Base-by-base conservation (phyloP, 2,888 invertebrate genomes). In the Orchestes rusci region DNA sequence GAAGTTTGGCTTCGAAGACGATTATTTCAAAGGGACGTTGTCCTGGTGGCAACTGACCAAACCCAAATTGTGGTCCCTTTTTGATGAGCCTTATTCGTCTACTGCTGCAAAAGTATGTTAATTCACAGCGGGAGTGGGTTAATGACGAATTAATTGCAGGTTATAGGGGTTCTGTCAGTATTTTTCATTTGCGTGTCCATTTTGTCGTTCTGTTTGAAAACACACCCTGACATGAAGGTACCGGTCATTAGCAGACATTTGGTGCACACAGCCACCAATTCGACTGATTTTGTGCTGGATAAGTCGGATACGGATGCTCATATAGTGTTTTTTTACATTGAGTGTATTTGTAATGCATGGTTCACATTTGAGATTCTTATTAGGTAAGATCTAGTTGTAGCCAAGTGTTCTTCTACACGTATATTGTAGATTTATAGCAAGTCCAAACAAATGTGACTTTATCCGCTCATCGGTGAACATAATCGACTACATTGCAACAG, bases 161-260 rank as follows among this genome's bases (percentile, higher is more conserved):
- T 95, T 63, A 90, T 99, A 68, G 96, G 96, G 59, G 88, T 96
- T 56, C 83, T 96, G 68, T 97, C 96, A 56, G 95, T 99, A 65
- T 96, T 97, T 78, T 99, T 99, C 81, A 97, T 99, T 71, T 93
- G 96, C 75, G 89, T 96, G 57, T 99, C 97, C 57, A 99, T 99
- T 69, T 77, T 97, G 70, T 95, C 97, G 59, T 99, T 99, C 77
- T 99, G 99, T 75, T 80, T 99, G 67, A 99, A 99, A 77, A 99
- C 99, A 35, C 97, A 97, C 72, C 97, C 99, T 54, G 96, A 93
- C 71, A 90, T 96, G 89, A 77, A 95, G 62, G 90, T 91, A 62
- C 94, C 94, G 52, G 81, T 86, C 61, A 85, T 93, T 57, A 76
- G 77, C 59, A 86, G 88, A 72, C 78, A 83, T 61, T 79, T 84